Evolutionary conservation across 2,113 vertebrate genomes (phyloP).

Genomic region (Morone saxatilis): DNA sequence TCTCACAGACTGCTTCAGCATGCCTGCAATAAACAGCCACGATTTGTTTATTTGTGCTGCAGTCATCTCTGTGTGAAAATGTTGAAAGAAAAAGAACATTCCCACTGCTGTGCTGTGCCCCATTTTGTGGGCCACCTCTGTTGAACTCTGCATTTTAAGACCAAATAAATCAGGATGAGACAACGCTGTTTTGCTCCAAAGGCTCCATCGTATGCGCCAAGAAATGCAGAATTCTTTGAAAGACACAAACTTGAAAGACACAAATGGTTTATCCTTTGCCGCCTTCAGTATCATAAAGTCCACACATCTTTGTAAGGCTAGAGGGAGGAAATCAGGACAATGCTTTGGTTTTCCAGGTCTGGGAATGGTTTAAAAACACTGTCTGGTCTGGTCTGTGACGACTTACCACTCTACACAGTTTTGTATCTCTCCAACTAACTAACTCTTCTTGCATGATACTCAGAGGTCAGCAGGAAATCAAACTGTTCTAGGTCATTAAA

Average conservation of each 20-base stretch:
- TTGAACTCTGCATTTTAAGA: conserved; percentile 4
- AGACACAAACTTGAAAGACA: neutral
- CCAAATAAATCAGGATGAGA: neutral
- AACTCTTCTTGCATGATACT: too few relatives aligned
- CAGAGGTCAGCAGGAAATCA: too few relatives aligned
- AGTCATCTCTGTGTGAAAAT: neutral
- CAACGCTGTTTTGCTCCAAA: neutral
- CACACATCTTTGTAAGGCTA: neutral
- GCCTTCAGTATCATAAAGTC: neutral
- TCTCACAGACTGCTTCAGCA: conserved; percentile 5
- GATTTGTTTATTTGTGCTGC: conserved; percentile 10
- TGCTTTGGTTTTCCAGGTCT: neutral
- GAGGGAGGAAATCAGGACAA: neutral
- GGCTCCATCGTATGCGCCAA: neutral
- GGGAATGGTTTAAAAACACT: neutral
- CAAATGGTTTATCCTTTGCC: neutral
- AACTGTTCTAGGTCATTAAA: too few relatives aligned
- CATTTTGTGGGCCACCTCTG: neutral
- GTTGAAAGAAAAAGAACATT: conserved; percentile 2
- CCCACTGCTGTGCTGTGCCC: neutral
- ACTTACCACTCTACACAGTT: too few relatives aligned
- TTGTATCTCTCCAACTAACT: too few relatives aligned
- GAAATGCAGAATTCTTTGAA: neutral
- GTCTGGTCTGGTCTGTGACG: neutral
- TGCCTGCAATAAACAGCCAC: neutral